phyloP scores from a whole-genome alignment of 2,113 vertebrate species.

The Menura novaehollandiae region DNA sequence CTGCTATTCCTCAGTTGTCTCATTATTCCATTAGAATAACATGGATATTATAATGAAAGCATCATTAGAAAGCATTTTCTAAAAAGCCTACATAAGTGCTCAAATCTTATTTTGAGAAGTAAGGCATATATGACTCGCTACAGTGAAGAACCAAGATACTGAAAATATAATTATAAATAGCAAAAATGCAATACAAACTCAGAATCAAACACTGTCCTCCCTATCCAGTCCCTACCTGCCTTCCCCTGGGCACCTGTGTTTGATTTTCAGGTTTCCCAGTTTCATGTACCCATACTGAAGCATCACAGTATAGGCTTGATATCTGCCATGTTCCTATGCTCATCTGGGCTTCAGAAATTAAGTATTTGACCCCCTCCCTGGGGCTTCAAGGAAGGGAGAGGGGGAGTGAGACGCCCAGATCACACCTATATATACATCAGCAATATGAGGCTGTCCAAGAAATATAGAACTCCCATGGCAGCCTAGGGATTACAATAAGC shows the following conservation, averaged over 20 bases:
- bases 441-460: not conserved
- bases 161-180: not conserved
- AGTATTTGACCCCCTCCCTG: not conserved
- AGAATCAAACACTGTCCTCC: not conserved
- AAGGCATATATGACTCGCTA: not conserved
- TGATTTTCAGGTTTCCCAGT: not conserved
- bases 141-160: not conserved
- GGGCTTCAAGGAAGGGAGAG: not conserved
- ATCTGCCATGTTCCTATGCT: accelerated
- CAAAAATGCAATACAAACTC: not conserved
- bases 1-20: not conserved
- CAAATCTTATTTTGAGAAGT: not conserved
- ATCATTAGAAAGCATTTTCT: not conserved
- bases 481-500: not conserved
- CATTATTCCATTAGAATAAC: not conserved
- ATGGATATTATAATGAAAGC: not conserved
- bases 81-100: not conserved
- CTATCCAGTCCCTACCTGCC: not conserved
- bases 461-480: not conserved
- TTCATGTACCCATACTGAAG: not conserved
- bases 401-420: not conserved
- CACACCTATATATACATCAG: not conserved
- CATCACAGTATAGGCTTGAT: not conserved
- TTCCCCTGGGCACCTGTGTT: not conserved
- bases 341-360: not conserved